These are phyloP conservation scores for Aleiodes testaceus DNA, from an alignment of 2,888 invertebrate genomes.

Conservation along the genomic window DNA sequence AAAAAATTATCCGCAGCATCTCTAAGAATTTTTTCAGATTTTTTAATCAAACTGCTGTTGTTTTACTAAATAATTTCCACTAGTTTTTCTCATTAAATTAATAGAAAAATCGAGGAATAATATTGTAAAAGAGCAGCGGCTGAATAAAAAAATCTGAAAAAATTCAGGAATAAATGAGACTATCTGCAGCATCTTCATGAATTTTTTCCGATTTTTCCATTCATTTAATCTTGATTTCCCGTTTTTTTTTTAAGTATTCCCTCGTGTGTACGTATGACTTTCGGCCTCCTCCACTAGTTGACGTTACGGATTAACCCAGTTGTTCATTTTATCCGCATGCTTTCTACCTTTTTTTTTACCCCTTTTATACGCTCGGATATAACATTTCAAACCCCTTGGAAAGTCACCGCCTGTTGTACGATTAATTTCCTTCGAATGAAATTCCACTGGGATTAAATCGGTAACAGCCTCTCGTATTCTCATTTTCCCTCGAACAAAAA, in stretches of 20 bases:
- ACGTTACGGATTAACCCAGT: conserved; percentile 65
- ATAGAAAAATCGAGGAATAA: too few relatives aligned
- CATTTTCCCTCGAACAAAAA: too few relatives aligned
- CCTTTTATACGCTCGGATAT: conserved; percentile 35
- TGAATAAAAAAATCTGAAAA: too few relatives aligned
- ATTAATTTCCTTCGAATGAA: conserved; percentile 42
- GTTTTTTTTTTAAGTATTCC: background rate
- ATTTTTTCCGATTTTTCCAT: too few relatives aligned
- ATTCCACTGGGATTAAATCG: conserved; percentile 43
- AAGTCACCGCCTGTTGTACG: conserved; percentile 37
- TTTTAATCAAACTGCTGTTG: too few relatives aligned
- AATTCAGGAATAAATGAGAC: too few relatives aligned
- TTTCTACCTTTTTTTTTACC: conserved; percentile 43
- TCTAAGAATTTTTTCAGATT: too few relatives aligned
- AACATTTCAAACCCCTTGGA: conserved; percentile 24
- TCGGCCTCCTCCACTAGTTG: conserved; percentile 51
- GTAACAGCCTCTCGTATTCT: conserved; percentile 16
- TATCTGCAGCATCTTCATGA: too few relatives aligned
- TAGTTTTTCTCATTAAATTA: too few relatives aligned
- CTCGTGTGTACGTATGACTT: conserved; percentile 13
- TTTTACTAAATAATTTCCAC: too few relatives aligned
- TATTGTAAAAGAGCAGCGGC: too few relatives aligned
- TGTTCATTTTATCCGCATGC: conserved; percentile 60
- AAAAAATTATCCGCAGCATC: too few relatives aligned
- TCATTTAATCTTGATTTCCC: background rate